Evolutionary conservation across 1,140 invertebrate genomes (phyloP).

Genomic region (Drosophila fuyamai): DNA sequence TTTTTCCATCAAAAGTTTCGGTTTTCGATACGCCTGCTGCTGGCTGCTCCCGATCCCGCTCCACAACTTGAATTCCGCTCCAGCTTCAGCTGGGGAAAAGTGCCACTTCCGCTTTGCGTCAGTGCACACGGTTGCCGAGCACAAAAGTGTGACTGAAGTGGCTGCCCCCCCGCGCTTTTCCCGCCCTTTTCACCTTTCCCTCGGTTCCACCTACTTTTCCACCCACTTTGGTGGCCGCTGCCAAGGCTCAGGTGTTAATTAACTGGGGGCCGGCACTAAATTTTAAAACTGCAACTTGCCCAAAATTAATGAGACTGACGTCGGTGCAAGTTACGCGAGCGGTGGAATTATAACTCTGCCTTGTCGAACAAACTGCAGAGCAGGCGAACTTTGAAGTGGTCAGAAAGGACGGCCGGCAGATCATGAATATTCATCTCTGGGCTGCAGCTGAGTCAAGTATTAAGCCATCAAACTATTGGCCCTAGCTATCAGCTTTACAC

Average conservation of each 20-base stretch:
- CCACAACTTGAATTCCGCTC: constrained; percentile 12
- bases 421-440: constrained; percentile 26
- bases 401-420: constrained; percentile 3
- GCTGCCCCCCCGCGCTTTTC: constrained; percentile 16
- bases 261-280: constrained; percentile 65
- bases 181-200: neutral
- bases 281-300: constrained; percentile 73
- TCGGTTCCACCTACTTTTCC: neutral
- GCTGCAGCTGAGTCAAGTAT: neutral
- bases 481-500: neutral
- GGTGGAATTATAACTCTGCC: constrained; percentile 19
- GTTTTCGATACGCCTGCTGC: constrained; percentile 76
- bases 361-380: constrained; percentile 11
- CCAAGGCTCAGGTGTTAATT: constrained; percentile 69
- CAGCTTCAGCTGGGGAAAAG: constrained; percentile 58
- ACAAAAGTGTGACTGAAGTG: constrained; percentile 81
- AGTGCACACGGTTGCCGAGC: constrained; percentile 67
- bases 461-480: constrained; percentile 1
- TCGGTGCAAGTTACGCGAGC: constrained; percentile 38
- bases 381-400: constrained; percentile 23
- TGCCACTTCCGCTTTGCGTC: constrained; percentile 81
- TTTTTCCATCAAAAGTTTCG: constrained; percentile 82
- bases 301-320: constrained; percentile 77
- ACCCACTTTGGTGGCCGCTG: constrained; percentile 4
- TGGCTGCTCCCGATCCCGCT: constrained; percentile 15